These are phyloP conservation scores for Salticus scenicus DNA, from an alignment of 2,888 invertebrate species.

Conservation along the genomic window DNA sequence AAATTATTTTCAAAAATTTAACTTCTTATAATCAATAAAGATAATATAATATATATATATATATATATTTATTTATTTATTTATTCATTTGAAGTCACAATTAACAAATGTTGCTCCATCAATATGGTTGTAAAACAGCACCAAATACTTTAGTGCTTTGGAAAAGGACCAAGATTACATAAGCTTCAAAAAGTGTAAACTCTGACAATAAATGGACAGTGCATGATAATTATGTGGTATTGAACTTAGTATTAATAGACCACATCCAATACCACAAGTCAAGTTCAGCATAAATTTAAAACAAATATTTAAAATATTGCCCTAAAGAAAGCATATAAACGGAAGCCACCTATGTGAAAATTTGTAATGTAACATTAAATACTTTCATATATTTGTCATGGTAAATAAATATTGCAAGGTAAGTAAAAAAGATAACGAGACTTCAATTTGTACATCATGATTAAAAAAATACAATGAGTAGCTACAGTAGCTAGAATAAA, in stretches of 20 bases:
- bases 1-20: conserved; percentile 70
- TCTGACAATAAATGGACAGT: conserved; percentile 70
- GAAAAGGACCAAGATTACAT: conserved; percentile 68
- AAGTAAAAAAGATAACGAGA: conserved; percentile 65
- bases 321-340: conserved; percentile 55
- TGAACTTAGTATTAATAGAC: conserved; percentile 52
- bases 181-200: conserved; percentile 70
- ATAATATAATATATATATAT: conserved; percentile 67
- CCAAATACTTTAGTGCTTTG: conserved; percentile 68
- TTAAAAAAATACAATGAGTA: conserved; percentile 60
- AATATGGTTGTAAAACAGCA: conserved; percentile 70
- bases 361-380: conserved; percentile 51
- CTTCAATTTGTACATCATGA: conserved; percentile 67
- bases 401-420: conserved; percentile 67
- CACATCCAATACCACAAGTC: conserved; percentile 56
- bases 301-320: conserved; percentile 63
- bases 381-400: conserved; percentile 59
- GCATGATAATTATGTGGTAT: conserved; percentile 65
- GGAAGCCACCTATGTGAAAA: conserved; percentile 67
- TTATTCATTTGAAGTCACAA: conserved; percentile 63
- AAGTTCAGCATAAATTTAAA: conserved; percentile 57
- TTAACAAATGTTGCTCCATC: conserved; percentile 69
- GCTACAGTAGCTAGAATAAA: conserved; percentile 68
- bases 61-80: conserved; percentile 51
- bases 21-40: conserved; percentile 67